Evolutionary conservation across 2,888 invertebrate species (phyloP).

Genomic region (Metalampra italica): DNA sequence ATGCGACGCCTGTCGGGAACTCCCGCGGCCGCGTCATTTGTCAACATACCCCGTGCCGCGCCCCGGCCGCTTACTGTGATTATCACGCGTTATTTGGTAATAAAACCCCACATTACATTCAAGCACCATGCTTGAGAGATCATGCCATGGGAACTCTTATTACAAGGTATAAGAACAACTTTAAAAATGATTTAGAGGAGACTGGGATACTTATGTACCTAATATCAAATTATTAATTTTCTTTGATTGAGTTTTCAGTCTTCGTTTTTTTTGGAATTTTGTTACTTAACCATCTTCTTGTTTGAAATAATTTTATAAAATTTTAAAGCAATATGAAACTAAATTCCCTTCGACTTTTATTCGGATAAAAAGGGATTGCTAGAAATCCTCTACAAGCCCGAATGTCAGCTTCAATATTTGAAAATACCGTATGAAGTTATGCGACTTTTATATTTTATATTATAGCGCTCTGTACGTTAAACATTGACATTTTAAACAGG

Average conservation of each 20-base stretch:
- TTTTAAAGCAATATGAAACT: no score
- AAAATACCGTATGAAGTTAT: background rate
- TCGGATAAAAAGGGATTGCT: background rate
- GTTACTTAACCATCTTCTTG: no score
- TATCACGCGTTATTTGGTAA: conserved; percentile 18
- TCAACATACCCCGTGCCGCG: conserved; percentile 31
- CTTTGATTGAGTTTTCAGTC: no score
- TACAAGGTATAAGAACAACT: no score
- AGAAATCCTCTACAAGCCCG: background rate
- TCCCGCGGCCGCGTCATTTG: conserved; percentile 51
- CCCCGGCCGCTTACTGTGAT: conserved; percentile 15
- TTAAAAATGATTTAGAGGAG: no score
- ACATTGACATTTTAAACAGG: conserved; percentile 34
- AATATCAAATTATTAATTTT: no score
- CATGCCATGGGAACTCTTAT: background rate
- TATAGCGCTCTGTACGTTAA: conserved; percentile 11
- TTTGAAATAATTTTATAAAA: no score
- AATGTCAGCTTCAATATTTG: background rate
- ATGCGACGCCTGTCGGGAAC: conserved; percentile 63
- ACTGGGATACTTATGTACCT: no score
- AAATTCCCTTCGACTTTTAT: no score
- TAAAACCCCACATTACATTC: background rate
- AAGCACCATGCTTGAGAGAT: background rate
- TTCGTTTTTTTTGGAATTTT: no score
- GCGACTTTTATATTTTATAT: conserved; percentile 1